phyloP scores from a whole-genome alignment of 2,797 vertebrate species.

The Dallia pectoralis region DNA sequence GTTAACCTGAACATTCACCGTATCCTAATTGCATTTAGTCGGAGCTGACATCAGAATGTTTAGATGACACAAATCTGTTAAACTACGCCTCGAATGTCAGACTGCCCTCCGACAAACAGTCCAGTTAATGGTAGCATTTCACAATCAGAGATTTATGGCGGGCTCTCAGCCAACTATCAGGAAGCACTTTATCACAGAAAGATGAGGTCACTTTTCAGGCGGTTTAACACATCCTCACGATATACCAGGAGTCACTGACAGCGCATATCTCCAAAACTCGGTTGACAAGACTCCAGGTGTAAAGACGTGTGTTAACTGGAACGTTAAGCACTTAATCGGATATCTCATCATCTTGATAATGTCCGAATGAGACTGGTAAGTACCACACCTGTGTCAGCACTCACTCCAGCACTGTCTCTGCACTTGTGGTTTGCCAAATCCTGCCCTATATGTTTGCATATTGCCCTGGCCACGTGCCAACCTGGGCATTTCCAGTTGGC shows the following conservation, averaged over 20 bases:
- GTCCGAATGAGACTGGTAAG: slow-evolving; percentile 20
- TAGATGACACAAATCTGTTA: slow-evolving; percentile 52
- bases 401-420: slow-evolving; percentile 36
- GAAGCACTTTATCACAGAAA: slow-evolving; percentile 52
- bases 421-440: slow-evolving; percentile 18
- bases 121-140: slow-evolving; percentile 27
- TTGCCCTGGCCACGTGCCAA: slow-evolving; percentile 61
- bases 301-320: slow-evolving; percentile 3
- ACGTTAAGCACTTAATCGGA: slow-evolving; percentile 41
- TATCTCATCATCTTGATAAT: slow-evolving; percentile 64
- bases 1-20: slow-evolving; percentile 6
- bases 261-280: background rate
- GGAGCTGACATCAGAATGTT: slow-evolving; percentile 34
- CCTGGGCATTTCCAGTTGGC: slow-evolving; percentile 68
- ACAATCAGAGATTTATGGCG: slow-evolving; percentile 25
- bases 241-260: slow-evolving; percentile 15
- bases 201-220: slow-evolving; percentile 47
- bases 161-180: slow-evolving; percentile 26
- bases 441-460: slow-evolving; percentile 52
- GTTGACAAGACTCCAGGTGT: no score
- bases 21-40: slow-evolving; percentile 9
- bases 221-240: slow-evolving; percentile 32
- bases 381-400: background rate
- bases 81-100: slow-evolving; percentile 38
- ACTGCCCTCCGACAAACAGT: background rate